A percentile compares a stretch with the other conserved stretches of the same genome.
Evolutionary conservation across 2,888 invertebrate species (phyloP).

Genomic region (Miltochrista miniata): DNA sequence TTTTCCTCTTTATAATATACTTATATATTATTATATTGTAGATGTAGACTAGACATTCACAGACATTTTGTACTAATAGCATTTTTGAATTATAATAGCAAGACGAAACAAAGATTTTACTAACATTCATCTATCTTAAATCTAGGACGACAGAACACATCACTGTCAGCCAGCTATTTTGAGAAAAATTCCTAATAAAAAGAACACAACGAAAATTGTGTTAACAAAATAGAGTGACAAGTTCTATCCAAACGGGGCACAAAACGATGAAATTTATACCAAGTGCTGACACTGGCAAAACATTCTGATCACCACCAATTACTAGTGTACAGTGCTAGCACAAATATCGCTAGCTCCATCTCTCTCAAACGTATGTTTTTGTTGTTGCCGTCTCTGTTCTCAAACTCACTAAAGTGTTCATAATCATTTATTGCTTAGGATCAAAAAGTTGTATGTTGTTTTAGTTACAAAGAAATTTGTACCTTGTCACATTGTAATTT

Average conservation of each 20-base stretch:
- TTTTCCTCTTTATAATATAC: too few species aligned
- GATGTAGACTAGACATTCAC: too few species aligned
- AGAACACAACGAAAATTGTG: not conserved
- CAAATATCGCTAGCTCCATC: slow-evolving; percentile 51
- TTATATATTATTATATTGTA: too few species aligned
- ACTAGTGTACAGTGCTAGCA: slow-evolving; percentile 68
- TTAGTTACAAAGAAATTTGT: not conserved
- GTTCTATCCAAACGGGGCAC: slow-evolving; percentile 56
- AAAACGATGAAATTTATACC: slow-evolving; percentile 65
- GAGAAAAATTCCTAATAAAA: not conserved
- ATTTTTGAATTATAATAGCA: too few species aligned
- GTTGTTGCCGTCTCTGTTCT: slow-evolving; percentile 38
- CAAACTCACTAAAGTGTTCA: slow-evolving; percentile 58
- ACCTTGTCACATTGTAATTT: not conserved
- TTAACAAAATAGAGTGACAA: slow-evolving; percentile 14
- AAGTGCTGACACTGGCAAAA: slow-evolving; percentile 78
- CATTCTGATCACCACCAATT: slow-evolving; percentile 81
- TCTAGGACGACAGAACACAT: not conserved
- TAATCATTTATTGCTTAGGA: slow-evolving; percentile 49
- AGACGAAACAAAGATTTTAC: too few species aligned
- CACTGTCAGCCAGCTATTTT: not conserved
- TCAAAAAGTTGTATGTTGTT: slow-evolving; percentile 27
- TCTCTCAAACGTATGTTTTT: slow-evolving; percentile 18
- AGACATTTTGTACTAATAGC: too few species aligned
- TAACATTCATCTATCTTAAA: not conserved